Percentiles rank a stretch among this genome's conserved stretches.
Evolutionary conservation across 2,888 invertebrate genomes (phyloP).

Genomic region (Xiphydria camelus): DNA sequence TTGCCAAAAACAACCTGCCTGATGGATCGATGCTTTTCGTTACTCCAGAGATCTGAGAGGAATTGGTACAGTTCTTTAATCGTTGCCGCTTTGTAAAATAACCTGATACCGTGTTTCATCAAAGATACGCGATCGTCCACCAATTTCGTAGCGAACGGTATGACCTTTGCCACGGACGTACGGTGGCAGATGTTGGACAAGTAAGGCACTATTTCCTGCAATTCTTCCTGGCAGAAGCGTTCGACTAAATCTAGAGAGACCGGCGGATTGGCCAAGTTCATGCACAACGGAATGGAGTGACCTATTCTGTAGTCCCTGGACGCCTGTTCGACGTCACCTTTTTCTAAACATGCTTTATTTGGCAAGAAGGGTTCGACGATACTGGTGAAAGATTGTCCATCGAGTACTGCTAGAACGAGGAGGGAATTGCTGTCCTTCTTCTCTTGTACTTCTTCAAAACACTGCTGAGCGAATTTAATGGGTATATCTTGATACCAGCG

Average conservation of each 20-base stretch:
- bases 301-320: constrained; percentile 12
- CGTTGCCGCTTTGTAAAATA: constrained; percentile 31
- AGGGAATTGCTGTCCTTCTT: constrained; percentile 4
- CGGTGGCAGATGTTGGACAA: constrained; percentile 30
- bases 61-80: constrained; percentile 21
- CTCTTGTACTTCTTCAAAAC: constrained; percentile 13
- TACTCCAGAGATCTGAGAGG: constrained; percentile 24
- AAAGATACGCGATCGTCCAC: constrained; percentile 35
- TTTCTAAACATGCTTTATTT: constrained; percentile 13
- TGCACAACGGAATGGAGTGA: constrained; percentile 8
- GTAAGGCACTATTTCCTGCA: constrained; percentile 22
- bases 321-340: constrained; percentile 20
- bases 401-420: constrained; percentile 30
- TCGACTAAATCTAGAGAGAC: constrained; percentile 31
- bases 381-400: constrained; percentile 25
- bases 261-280: constrained; percentile 42
- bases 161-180: constrained; percentile 23
- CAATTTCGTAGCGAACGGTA: constrained; percentile 31
- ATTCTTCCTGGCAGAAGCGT: constrained; percentile 32
- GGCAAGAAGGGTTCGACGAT: constrained; percentile 37
- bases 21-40: constrained; percentile 36
- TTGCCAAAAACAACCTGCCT: constrained; percentile 30
- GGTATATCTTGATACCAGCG: constrained; percentile 48
- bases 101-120: constrained; percentile 44
- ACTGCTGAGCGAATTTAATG: constrained; percentile 29